Conservation (phyloP, 2,888 invertebrate species). For the Drosophila testacea region DNA sequence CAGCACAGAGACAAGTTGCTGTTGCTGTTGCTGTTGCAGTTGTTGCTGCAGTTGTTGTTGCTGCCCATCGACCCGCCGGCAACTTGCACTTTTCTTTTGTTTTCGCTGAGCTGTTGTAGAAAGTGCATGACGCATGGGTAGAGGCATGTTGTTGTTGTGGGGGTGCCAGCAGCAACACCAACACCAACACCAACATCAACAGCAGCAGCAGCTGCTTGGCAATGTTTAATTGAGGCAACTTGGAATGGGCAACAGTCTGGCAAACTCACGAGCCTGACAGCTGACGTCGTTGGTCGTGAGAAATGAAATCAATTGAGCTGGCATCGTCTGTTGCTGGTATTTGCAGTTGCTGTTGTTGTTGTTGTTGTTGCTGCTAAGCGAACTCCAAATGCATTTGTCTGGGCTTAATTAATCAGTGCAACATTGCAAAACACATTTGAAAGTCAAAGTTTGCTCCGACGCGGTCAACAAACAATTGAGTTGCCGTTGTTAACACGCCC, state of each 20-base stretch:
- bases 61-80: constrained; percentile 57
- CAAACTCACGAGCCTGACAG: constrained; percentile 56
- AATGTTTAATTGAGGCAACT: constrained; percentile 49
- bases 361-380: constrained; percentile 1
- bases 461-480: constrained; percentile 60
- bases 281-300: constrained; percentile 62
- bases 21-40: neutral
- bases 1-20: constrained; percentile 3
- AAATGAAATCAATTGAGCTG: constrained; percentile 76
- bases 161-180: constrained; percentile 18
- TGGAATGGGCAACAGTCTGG: constrained; percentile 41
- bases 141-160: constrained; percentile 19
- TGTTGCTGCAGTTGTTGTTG: constrained; percentile 22
- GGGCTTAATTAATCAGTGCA: constrained; percentile 58
- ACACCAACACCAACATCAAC: constrained; percentile 9
- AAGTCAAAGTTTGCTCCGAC: constrained; percentile 59
- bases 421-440: constrained; percentile 53
- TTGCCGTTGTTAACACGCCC: constrained; percentile 54
- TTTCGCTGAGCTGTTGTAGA: constrained; percentile 44
- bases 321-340: constrained; percentile 9
- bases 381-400: constrained; percentile 37
- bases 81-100: constrained; percentile 68
- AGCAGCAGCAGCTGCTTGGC: constrained; percentile 35
- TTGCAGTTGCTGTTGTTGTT: constrained; percentile 17
- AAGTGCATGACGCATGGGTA: constrained; percentile 49